Base-by-base conservation (phyloP, 2,113 vertebrate species). In the Hepsetus odoe region DNA sequence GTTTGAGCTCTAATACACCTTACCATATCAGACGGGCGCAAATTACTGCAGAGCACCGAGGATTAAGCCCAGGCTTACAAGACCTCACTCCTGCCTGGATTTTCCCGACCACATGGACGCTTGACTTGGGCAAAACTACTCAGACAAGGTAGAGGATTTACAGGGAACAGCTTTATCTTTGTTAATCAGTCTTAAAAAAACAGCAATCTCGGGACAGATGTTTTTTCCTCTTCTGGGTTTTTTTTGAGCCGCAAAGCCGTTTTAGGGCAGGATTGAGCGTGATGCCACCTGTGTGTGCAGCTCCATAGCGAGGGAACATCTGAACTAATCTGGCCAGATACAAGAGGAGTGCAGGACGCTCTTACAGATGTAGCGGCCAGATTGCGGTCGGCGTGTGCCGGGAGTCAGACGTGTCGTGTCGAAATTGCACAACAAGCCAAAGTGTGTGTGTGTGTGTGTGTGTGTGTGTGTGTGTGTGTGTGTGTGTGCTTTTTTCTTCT, bases 171-270 rank as follows among this genome's bases (percentile, higher is more conserved):
- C 80, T 83, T 89, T 89, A 80, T 76, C 76, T 77, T 81, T 56
- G 49, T 85, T 87, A 88, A 88, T 89, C 86, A 89, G 83, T 87
- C 80, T 86, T 81, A 73, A 90, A 89, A 88, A 38, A 84, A 88
- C 85, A 75, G 82, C 86, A 88, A 88, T 88, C 84, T 89, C 74
- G 11, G 72, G 85, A 86, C 89, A 91, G 88, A 91, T 90, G 90
- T 84, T 90, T 89, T 71, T 81, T 85, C 74, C 76, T 79, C 66
- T 59, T 77, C 35, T 76, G 32, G 24, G 49, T 66, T 72, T 80
- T 83, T 55, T 75, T 9, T 20, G 64, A 85, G 87, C 83, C 83
- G 88, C 14, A 87, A 79, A 87, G 82, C 83, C 70, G 78, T 80
- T 66, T 64, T 72, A 73, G 76, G 81, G 59, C 44, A 51, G 75